phyloP scores from a whole-genome alignment of 1,140 invertebrate species.

The Drosophila burlai region DNA sequence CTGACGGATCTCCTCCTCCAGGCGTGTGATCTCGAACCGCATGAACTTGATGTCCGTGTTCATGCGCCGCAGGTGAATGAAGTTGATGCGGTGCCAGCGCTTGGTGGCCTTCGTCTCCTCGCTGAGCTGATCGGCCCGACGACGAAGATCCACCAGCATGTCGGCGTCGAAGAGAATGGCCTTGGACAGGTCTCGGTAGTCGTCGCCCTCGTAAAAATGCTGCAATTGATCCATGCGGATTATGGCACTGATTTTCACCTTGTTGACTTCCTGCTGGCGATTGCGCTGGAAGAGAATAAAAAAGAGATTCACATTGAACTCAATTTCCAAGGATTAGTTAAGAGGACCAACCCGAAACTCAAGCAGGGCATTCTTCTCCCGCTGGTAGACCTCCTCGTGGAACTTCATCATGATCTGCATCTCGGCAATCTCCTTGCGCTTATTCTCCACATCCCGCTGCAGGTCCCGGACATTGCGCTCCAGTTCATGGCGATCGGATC shows the following conservation, averaged over 20 bases:
- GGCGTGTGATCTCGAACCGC: slow-evolving; percentile 85
- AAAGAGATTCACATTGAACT: too few species aligned
- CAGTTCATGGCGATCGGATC: slow-evolving; percentile 86
- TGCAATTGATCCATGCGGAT: slow-evolving; percentile 89
- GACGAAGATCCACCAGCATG: slow-evolving; percentile 87
- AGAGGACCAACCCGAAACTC: slow-evolving; percentile 53
- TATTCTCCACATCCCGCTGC: slow-evolving; percentile 85
- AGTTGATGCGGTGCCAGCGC: slow-evolving; percentile 87
- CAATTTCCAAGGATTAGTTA: not conserved
- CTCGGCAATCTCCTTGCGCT: slow-evolving; percentile 77
- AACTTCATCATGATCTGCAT: slow-evolving; percentile 72
- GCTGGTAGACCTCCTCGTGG: slow-evolving; percentile 68
- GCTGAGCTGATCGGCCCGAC: slow-evolving; percentile 88
- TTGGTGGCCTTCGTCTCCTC: slow-evolving; percentile 88
- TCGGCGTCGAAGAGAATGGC: slow-evolving; percentile 88
- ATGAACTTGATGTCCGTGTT: slow-evolving; percentile 87
- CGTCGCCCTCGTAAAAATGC: slow-evolving; percentile 86
- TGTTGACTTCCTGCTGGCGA: slow-evolving; percentile 90
- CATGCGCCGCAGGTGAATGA: slow-evolving; percentile 86
- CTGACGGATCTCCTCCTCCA: slow-evolving; percentile 86
- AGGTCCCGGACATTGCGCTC: slow-evolving; percentile 85
- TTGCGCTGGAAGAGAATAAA: slow-evolving; percentile 86
- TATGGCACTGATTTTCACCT: slow-evolving; percentile 88
- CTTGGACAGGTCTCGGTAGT: slow-evolving; percentile 86
- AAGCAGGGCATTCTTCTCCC: slow-evolving; percentile 66